Base-by-base conservation (phyloP, 2,113 vertebrate genomes). In the Candoia aspera region DNA sequence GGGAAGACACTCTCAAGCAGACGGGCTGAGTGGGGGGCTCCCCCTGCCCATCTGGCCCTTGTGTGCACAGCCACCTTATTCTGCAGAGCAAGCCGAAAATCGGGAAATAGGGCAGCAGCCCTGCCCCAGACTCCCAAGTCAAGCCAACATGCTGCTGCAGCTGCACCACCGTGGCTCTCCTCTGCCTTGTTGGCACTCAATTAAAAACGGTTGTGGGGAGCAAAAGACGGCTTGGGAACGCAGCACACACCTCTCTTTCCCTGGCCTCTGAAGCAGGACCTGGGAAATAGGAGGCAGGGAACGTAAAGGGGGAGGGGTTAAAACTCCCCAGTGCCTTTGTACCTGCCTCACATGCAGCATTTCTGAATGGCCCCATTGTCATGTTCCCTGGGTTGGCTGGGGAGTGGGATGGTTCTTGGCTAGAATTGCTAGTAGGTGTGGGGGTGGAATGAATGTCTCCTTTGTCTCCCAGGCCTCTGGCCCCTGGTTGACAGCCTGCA, bases 311-410 rank as follows among this genome's bases (percentile, higher is more conserved):
- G 58, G 29, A 17, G 8, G 42, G 8, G 42, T 64, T 5, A n/a
- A 33, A 11, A 11, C 6, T 12, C n/a, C 88, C 55, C 88, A 49
- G 8, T 79, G 95, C 92, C 92, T 92, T 91, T 54, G 93, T 94
- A 89, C 89, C 93, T 85, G 37, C 89, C 85, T 84, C 92, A 0
- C 58, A 33, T 0, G 0, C 0, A 73, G 0, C 1, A 0, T 90
- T 95, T 84, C 90, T 96, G 42, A 96, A 96, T 96, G 94, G 92
- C 15, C 23, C 33, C 92, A 90, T 96, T 96, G 96, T 96, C 55
- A 4, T 59, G 1, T 1, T 3, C 0, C 62, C 91, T 33, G 21
- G 60, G 87, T 90, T 79, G 46, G 91, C 64, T 57, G 1, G 15
- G 33, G 58, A 54, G 19, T 8, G 83, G 37, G 29, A 58, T 57